Percentiles rank a stretch among this genome's conserved stretches.
phyloP scores from a whole-genome alignment of 1,140 invertebrate genomes.

The Saxidomus purpurata region DNA sequence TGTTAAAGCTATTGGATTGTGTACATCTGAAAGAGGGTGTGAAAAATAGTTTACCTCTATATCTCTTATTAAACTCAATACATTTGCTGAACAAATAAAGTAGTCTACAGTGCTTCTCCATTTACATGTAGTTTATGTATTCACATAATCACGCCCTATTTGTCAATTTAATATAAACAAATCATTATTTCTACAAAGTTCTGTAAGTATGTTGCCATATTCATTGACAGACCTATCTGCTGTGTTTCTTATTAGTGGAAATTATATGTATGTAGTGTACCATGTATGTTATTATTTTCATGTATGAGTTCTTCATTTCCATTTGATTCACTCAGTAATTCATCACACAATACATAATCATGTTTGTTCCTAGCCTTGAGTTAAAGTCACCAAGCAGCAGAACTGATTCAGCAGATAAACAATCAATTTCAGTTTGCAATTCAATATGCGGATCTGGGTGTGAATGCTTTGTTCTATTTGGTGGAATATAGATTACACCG shows the following conservation, averaged over 20 bases:
- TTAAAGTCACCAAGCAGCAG: conserved; percentile 1
- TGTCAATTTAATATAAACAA: neutral
- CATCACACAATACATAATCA: neutral
- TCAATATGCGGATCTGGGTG: neutral
- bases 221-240: neutral
- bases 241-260: neutral
- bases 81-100: neutral
- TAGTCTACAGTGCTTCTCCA: neutral
- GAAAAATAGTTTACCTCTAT: neutral
- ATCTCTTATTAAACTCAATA: neutral
- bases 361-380: neutral
- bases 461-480: neutral
- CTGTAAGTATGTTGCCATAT: neutral
- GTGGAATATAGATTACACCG: conserved; percentile 4
- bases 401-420: neutral
- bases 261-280: neutral
- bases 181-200: neutral
- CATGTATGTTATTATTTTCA: neutral
- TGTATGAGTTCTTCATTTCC: neutral
- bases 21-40: neutral
- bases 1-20: neutral
- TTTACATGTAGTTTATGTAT: neutral
- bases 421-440: neutral
- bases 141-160: neutral
- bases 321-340: neutral